These are phyloP conservation scores for Odontomachus brunneus DNA, from an alignment of 1,140 invertebrate species.

Conservation along the genomic window DNA sequence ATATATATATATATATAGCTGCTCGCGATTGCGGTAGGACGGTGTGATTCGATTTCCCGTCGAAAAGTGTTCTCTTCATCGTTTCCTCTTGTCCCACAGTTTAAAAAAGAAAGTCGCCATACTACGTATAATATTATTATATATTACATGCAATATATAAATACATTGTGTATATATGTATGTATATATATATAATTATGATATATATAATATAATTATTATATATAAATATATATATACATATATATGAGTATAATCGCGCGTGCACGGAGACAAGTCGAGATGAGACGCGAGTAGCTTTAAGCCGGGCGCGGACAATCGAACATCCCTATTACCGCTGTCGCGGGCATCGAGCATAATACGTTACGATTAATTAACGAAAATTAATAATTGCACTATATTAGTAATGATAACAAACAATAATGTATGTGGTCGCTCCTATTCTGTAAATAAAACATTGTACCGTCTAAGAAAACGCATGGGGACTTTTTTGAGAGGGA, in stretches of 20 bases:
- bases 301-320: conserved; percentile 8
- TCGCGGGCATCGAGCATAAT: conserved; percentile 66
- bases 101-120: conserved; percentile 2
- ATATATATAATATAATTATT: too few species aligned
- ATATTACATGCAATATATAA: too few species aligned
- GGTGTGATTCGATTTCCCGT: conserved; percentile 24
- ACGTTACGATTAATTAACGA: conserved; percentile 78
- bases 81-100: neutral
- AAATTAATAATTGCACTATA: conserved; percentile 79
- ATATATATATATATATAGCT: conserved; percentile 34
- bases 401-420: conserved; percentile 78
- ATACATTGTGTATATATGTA: too few species aligned
- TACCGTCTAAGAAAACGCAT: conserved; percentile 73
- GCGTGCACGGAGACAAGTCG: neutral
- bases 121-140: conserved; percentile 2
- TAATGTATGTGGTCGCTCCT: conserved; percentile 82
- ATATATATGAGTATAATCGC: too few species aligned
- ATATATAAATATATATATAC: too few species aligned
- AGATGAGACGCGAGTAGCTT: neutral
- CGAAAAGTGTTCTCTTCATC: conserved; percentile 3
- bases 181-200: too few species aligned
- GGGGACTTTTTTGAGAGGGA: conserved; percentile 40
- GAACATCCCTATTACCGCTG: conserved; percentile 42
- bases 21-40: conserved; percentile 66
- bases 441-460: conserved; percentile 80